Base-by-base conservation (phyloP, 2,113 vertebrate genomes). In the Choloepus hoffmanni region DNA sequence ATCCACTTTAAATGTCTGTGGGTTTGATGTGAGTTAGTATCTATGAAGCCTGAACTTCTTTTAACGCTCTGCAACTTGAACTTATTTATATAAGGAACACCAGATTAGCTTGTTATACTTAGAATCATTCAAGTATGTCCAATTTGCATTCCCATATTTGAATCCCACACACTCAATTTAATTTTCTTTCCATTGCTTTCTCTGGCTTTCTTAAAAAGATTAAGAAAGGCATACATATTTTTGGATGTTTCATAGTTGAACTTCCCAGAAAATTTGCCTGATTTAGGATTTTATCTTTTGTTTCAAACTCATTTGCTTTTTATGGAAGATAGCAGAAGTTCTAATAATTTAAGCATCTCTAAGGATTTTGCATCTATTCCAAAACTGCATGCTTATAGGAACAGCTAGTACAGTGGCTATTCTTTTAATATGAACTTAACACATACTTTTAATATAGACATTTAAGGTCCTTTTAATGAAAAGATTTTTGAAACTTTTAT, bases 11-110 rank as follows among this genome's bases (percentile, higher is more conserved):
- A 97, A 97, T 79, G 94, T 96, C 94, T 97, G 63, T 78, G 53
- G 58, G 90, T 94, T 85, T 96, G 67, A 97, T 96, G 68, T 94
- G 93, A 97, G 85, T 72, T 97, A 72, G 94, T 30, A 77, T 89
- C 8, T 43, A 68, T 72, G 85, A 95, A 97, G 40, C 28, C 95
- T 95, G 90, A 96, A 96, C 97, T 98, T 90, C 96, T 97, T 97
- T 36, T 48, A 83, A 96, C 92, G 68, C 36, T 73, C 36, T 72
- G 30, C 55, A 97, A 91, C 95, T 96, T 97, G 89, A 88, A 89
- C 65, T 97, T 94, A 62, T 63, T 98, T 96, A 96, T 85, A 93
- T 95, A 79, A 95, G 74, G 91, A 94, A 95, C 45, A 97, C 60
- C 90, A 96, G 90, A 58, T 62, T 79, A 95, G 36, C 13, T 2